Evolutionary conservation across 1,140 invertebrate genomes (phyloP), one percentile per base, ranked within the genome.

Genomic region (Homarus americanus): DNA sequence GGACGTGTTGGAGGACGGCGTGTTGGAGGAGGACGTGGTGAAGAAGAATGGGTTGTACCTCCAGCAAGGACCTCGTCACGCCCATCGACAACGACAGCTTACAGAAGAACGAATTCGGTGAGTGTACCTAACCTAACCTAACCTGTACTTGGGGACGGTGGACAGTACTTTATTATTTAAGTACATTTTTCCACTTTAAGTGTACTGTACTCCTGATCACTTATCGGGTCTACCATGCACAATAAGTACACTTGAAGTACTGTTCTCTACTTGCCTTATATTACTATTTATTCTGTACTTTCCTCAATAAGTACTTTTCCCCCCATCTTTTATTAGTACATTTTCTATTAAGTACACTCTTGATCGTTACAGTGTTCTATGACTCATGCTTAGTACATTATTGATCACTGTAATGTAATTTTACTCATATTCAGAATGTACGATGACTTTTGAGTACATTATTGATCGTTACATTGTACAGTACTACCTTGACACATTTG

Each of bases 51-150:
- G 84, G 84, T 9, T 86, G 84, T 24, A 76, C 17, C 32, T 86
- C 84, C 28, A 86, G 84, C 72, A 86, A 86, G 72, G 84, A 86
- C 17, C 28, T 86, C n/a, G 84, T 86, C 40, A 86, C 84, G 10
- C 72, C 66, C 10, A 86, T 86, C 28, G 66, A 86, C 44, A 86
- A 78, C 49, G 73, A 49, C 17, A 28, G 40, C 49, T n/a, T 86
- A 12, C 84, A 86, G 84, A 73, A 86, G 28, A 86, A 86, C 41
- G 41, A 86, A 10, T 86, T 76, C 49, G 84, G 84, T 86, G 73
- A 86, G 84, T 86, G 44, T 36, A 34, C 28, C 4, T 20, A 5
- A 41, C 20, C n/a, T 44, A 44, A 28, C n/a, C 28, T 72, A 28
- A 9, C 9, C 34, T 72, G 66, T 72, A 28, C 0, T 34, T 72